Evolutionary conservation across 2,888 invertebrate species (phyloP).

Genomic region (Metopia argyrocephala): DNA sequence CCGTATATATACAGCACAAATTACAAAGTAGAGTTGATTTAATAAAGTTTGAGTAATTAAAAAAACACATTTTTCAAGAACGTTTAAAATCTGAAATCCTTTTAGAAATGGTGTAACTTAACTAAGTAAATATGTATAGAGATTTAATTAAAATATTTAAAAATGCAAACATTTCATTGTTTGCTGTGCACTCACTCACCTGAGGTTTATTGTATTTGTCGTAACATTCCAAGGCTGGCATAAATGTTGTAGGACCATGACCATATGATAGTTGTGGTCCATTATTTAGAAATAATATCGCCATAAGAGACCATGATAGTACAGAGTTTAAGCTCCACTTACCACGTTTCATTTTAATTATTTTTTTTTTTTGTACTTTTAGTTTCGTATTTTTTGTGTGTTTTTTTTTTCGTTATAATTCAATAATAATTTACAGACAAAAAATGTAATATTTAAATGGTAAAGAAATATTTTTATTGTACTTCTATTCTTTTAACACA

Average conservation of each 20-base stretch:
- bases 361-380: constrained; percentile 30
- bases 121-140: too few species aligned
- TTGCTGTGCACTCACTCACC: constrained; percentile 75
- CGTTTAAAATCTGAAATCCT: too few species aligned
- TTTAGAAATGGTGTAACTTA: too few species aligned
- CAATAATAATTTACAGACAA: too few species aligned
- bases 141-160: too few species aligned
- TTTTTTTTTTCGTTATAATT: constrained; percentile 8
- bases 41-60: too few species aligned
- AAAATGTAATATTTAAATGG: too few species aligned
- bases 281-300: constrained; percentile 66
- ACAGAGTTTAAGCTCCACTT: constrained; percentile 71
- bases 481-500: constrained; percentile 17
- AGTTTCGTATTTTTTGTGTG: neutral
- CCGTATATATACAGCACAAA: too few species aligned
- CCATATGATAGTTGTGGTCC: constrained; percentile 60
- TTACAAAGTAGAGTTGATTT: too few species aligned
- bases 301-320: constrained; percentile 64
- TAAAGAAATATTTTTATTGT: neutral
- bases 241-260: constrained; percentile 72
- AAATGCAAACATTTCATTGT: too few species aligned
- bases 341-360: constrained; percentile 72
- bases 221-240: constrained; percentile 79
- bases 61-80: too few species aligned
- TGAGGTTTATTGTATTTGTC: constrained; percentile 81